These are phyloP conservation scores for Palloptera scutellata DNA, from an alignment of 2,888 invertebrate genomes.

Conservation along the genomic window DNA sequence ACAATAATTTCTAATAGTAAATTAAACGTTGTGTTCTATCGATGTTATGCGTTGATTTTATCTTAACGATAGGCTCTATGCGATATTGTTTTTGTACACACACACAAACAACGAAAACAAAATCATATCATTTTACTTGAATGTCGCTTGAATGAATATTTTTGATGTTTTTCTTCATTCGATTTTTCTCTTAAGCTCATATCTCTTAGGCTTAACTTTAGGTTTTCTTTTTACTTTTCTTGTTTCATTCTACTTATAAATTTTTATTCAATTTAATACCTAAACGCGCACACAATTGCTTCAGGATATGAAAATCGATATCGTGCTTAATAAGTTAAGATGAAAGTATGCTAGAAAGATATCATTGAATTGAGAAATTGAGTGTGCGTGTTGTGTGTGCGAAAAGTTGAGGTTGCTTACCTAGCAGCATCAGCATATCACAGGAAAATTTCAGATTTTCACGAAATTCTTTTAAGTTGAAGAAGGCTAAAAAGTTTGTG, in stretches of 20 bases:
- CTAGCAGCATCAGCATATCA: no score
- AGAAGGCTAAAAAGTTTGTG: no score
- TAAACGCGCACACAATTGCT: constrained; percentile 32
- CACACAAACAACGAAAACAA: background rate
- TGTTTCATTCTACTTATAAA: constrained; percentile 5
- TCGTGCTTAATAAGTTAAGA: constrained; percentile 23
- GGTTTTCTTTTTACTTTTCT: background rate
- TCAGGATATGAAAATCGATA: constrained; percentile 32
- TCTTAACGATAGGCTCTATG: constrained; percentile 36
- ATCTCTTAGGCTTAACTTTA: no score
- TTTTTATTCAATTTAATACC: constrained; percentile 33
- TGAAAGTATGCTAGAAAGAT: constrained; percentile 27
- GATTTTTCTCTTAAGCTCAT: background rate
- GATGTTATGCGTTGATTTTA: constrained; percentile 39
- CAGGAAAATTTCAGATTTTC: no score
- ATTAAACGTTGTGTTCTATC: constrained; percentile 32
- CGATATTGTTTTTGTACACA: constrained; percentile 9
- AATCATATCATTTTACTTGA: constrained; percentile 4
- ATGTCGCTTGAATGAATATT: background rate
- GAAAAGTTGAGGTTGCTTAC: no score
- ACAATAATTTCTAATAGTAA: no score
- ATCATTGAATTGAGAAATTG: constrained; percentile 17
- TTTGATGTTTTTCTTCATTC: background rate
- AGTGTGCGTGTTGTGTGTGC: no score
- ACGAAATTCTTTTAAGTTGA: no score